A percentile compares a stretch with the other conserved stretches of the same genome.
Evolutionary conservation across 2,888 invertebrate genomes (phyloP).

Genomic region (Eupithecia insigniata): DNA sequence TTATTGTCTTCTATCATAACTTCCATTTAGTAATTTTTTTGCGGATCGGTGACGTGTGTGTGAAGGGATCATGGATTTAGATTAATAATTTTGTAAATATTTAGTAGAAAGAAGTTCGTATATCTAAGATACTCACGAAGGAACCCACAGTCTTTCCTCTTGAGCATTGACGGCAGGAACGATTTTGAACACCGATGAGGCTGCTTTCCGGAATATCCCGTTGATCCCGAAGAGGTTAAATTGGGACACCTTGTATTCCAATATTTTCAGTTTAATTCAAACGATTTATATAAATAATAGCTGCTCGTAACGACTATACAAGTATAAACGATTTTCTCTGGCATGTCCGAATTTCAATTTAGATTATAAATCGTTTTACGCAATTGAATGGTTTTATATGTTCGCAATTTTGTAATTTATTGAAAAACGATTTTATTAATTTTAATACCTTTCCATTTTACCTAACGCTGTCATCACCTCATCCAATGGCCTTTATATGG

Average conservation of each 20-base stretch:
- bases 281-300: neutral
- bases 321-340: neutral
- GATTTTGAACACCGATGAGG: too few relatives aligned
- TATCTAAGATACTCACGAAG: too few relatives aligned
- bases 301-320: neutral
- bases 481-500: neutral
- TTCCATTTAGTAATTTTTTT: neutral
- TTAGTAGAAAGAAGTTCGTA: too few relatives aligned
- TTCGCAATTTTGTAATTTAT: neutral
- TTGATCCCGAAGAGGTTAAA: too few relatives aligned
- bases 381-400: neutral
- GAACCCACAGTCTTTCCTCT: too few relatives aligned
- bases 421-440: neutral
- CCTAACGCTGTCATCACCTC: neutral
- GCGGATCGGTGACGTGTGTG: neutral
- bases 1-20: neutral
- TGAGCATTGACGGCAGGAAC: too few relatives aligned
- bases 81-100: neutral
- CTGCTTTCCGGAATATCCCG: too few relatives aligned
- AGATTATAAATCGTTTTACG: constrained; percentile 6
- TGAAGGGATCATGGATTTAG: neutral
- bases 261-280: neutral
- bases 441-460: neutral
- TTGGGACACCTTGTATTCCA: neutral
- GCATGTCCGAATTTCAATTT: constrained; percentile 6